Conservation (phyloP, 2,888 invertebrate species). For the Colletes collaris region DNA sequence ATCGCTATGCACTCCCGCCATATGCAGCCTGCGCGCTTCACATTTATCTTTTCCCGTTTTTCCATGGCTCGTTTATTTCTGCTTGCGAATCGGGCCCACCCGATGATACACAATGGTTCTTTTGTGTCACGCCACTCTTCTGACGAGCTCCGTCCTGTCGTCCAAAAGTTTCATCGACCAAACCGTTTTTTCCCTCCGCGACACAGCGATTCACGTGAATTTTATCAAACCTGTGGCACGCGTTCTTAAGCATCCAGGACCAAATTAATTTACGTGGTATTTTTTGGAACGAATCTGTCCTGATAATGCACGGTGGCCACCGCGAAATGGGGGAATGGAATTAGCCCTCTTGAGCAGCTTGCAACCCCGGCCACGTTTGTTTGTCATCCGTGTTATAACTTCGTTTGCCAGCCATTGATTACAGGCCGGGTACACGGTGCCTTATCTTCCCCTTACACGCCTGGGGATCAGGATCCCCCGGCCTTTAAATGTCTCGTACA, state of each 20-base stretch:
- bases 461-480: constrained; percentile 76
- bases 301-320: background rate
- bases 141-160: background rate
- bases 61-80: constrained; percentile 52
- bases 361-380: constrained; percentile 51
- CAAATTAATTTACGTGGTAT: too few species aligned
- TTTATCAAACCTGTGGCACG: too few species aligned
- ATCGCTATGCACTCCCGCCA: constrained; percentile 53
- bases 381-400: constrained; percentile 69
- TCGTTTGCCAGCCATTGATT: constrained; percentile 78
- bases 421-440: constrained; percentile 75
- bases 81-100: constrained; percentile 32
- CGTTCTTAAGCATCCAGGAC: too few species aligned
- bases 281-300: too few species aligned
- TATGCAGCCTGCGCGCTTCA: constrained; percentile 68
- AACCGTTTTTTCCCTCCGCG: too few species aligned
- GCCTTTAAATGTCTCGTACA: constrained; percentile 79
- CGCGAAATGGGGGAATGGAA: constrained; percentile 8
- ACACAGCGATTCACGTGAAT: background rate
- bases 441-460: constrained; percentile 82
- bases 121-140: constrained; percentile 16
- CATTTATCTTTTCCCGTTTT: constrained; percentile 43
- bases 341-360: constrained; percentile 6
- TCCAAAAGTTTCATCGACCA: constrained; percentile 7
- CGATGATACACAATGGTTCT: constrained; percentile 50